Conservation (phyloP, 2,797 vertebrate genomes). For the Poliocrania exsul region DNA sequence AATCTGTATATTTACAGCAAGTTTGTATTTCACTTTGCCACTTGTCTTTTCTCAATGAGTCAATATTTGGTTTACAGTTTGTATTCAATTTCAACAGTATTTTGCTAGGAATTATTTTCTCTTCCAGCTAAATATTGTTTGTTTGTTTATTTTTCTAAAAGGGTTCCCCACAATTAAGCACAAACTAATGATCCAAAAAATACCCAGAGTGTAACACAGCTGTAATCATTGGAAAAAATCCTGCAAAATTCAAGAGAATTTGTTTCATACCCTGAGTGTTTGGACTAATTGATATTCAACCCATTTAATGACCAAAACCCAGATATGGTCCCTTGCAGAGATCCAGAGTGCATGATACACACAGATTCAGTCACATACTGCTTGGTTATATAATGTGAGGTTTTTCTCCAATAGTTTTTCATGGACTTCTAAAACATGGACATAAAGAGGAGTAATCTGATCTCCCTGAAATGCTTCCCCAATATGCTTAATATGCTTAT, state of each 20-base stretch:
- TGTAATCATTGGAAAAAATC: neutral
- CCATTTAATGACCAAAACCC: neutral
- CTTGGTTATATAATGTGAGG: neutral
- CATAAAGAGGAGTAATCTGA: neutral
- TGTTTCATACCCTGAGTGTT: neutral
- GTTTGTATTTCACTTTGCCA: neutral
- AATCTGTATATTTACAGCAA: neutral
- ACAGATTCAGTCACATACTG: neutral
- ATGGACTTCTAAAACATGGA: neutral
- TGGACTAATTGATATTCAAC: neutral
- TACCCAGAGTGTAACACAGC: neutral
- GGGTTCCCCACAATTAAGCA: constrained; percentile 23
- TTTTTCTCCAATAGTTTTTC: neutral
- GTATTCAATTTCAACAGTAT: neutral
- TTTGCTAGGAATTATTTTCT: neutral
- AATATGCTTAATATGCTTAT: neutral
- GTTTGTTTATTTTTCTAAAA: constrained; percentile 22
- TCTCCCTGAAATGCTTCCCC: neutral
- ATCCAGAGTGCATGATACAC: neutral
- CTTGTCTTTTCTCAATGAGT: neutral
- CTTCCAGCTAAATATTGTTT: neutral
- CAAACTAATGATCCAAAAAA: constrained; percentile 9
- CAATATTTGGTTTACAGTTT: neutral
- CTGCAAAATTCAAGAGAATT: neutral
- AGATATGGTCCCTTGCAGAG: neutral